Evolutionary conservation across 2,797 vertebrate genomes (phyloP).

Genomic region (Pipistrellus pipistrellus): DNA sequence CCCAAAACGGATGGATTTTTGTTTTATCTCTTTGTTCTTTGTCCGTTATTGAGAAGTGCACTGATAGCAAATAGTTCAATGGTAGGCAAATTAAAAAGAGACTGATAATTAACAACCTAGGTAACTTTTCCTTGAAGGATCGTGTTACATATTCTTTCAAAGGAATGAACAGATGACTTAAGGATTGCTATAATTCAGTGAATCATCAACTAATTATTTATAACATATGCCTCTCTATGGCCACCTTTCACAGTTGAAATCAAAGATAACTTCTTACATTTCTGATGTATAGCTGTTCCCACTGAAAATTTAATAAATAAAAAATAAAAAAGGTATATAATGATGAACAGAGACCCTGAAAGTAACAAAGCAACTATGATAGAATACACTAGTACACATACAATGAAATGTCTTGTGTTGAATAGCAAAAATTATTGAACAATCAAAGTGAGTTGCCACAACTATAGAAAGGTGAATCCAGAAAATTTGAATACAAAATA

Average conservation of each 20-base stretch:
- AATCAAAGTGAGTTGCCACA: not conserved
- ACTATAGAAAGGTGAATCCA: not conserved
- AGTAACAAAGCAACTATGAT: not conserved
- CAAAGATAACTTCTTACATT: not conserved
- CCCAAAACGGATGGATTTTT: not conserved
- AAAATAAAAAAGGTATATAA: not conserved
- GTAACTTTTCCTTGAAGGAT: not conserved
- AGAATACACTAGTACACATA: not conserved
- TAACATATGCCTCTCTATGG: not conserved
- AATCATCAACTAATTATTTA: not conserved
- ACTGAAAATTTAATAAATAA: not conserved
- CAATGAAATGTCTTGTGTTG: not conserved
- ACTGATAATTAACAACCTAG: not conserved
- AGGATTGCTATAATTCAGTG: not conserved
- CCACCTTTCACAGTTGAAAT: not conserved
- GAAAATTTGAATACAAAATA: not conserved
- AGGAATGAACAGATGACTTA: not conserved
- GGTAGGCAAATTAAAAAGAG: not conserved
- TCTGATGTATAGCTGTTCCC: not conserved
- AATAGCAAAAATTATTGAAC: not conserved
- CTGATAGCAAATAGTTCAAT: not conserved
- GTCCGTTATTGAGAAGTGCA: not conserved
- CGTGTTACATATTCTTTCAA: not conserved
- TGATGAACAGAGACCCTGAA: not conserved
- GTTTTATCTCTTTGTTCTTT: not conserved